Conservation (phyloP, 2,113 vertebrate genomes). For the Odobenus rosmarus region DNA sequence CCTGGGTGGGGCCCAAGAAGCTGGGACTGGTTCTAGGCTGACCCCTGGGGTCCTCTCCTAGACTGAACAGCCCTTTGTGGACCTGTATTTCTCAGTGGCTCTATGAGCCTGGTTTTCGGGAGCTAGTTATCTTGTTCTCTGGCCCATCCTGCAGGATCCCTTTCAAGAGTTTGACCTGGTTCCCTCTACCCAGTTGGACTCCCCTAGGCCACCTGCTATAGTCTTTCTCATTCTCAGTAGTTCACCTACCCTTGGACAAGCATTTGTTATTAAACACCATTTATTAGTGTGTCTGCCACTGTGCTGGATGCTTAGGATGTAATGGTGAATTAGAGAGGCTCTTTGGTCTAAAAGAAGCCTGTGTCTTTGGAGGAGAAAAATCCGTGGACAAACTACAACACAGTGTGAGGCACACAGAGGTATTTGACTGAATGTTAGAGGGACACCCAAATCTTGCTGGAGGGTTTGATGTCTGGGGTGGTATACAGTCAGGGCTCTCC, state of each 20-base stretch:
- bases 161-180: background rate
- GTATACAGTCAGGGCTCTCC: background rate
- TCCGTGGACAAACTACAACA: background rate
- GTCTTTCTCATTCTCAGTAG: background rate
- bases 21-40: background rate
- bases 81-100: background rate
- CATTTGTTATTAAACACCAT: background rate
- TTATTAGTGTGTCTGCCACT: background rate
- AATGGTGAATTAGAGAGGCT: background rate
- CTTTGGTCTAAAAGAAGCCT: background rate
- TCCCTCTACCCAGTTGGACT: background rate
- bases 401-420: background rate
- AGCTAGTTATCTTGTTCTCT: background rate
- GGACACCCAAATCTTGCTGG: background rate
- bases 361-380: background rate
- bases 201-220: background rate
- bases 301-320: background rate
- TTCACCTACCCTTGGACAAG: background rate
- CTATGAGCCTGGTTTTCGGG: background rate
- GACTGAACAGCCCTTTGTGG: background rate
- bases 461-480: background rate
- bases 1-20: background rate
- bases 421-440: background rate
- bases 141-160: background rate
- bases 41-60: background rate